These are phyloP conservation scores for Miichthys miiuy DNA, from an alignment of 2,797 vertebrate species.

Conservation along the genomic window DNA sequence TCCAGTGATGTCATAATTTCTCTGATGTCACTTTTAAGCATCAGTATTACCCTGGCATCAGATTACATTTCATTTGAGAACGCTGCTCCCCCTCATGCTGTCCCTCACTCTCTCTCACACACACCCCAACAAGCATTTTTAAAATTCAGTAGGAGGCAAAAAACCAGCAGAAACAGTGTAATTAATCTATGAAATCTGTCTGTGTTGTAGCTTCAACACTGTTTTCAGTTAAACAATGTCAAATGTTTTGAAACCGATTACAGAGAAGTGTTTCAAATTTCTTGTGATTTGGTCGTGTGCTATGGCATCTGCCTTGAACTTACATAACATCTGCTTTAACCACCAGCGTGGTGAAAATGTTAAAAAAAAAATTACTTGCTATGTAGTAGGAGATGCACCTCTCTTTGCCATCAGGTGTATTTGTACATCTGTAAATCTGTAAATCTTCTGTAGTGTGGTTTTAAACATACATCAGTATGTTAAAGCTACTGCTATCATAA, in stretches of 20 bases:
- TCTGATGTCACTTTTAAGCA: slow-evolving; percentile 18
- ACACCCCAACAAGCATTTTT: slow-evolving; percentile 22
- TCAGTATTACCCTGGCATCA: slow-evolving; percentile 6
- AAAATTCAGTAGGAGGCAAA: slow-evolving; percentile 21
- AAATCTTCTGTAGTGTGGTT: not conserved
- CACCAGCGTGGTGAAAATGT: not conserved
- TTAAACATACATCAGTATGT: slow-evolving; percentile 3
- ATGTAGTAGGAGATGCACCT: not conserved
- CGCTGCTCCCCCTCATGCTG: not conserved
- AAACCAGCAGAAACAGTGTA: slow-evolving; percentile 34
- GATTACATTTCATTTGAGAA: slow-evolving; percentile 36
- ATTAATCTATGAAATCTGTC: slow-evolving; percentile 31
- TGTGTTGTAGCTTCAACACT: slow-evolving; percentile 8
- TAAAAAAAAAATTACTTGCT: not conserved
- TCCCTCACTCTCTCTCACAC: slow-evolving; percentile 14
- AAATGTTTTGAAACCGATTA: slow-evolving; percentile 33
- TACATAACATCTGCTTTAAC: not conserved
- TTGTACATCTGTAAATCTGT: not conserved
- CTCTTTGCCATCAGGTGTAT: not conserved
- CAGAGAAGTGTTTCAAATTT: not conserved
- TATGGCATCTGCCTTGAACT: slow-evolving; percentile 1
- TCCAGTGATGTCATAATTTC: not conserved
- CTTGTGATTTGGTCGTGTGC: not conserved
- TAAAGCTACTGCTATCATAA: not conserved
- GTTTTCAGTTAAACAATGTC: slow-evolving; percentile 17